Base-by-base conservation (phyloP, 2,113 vertebrate species). In the Oxyruncus cristatus region DNA sequence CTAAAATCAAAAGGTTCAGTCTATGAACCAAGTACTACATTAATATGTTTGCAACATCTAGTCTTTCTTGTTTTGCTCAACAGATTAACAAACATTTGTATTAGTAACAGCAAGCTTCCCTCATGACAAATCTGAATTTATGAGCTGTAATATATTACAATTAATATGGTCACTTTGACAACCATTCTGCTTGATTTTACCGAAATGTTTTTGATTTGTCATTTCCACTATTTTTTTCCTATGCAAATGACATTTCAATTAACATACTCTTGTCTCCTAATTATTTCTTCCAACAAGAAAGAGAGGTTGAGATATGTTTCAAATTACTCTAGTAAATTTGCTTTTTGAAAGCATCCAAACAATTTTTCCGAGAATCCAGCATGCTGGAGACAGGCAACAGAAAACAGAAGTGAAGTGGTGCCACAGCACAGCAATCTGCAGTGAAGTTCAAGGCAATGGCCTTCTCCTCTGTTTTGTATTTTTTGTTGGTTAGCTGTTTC, bases 101-200 rank as follows among this genome's bases (percentile, higher is more conserved):
- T 89, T 67, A 47, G 47, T 81, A 73, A 87, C 42, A 90, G 35
- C 72, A 24, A 65, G 6, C 46, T 55, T 95, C 55, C 50, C 52
- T 92, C 35, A 12, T 53, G 84, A 50, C 18, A 49, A 92, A 49
- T 62, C 37, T 90, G 80, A 86, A 58, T 62, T 91, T 96, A 24
- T 9, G 5, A 76, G 28, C 53, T 85, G 37, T 76, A 67, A 37
- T 75, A 50, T 32, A 37, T 75, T 84, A 49, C 53, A 67, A 35
- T 93, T 86, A 63, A 88, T 76, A 17, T 55, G 65, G 46, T 89
- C 56, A 79, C 42, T 93, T 70, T 88, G 59, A 94, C 74, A 95
- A 21, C 67, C 65, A 74, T 85, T 91, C 83, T 91, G 77, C 85
- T 92, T 79, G 46, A 70, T 85, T 85, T 80, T 91, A 28, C 47